A percentile compares a stretch with the other conserved stretches of the same genome.
phyloP scores from a whole-genome alignment of 2,888 invertebrate genomes.

The Ditula angustiorana region DNA sequence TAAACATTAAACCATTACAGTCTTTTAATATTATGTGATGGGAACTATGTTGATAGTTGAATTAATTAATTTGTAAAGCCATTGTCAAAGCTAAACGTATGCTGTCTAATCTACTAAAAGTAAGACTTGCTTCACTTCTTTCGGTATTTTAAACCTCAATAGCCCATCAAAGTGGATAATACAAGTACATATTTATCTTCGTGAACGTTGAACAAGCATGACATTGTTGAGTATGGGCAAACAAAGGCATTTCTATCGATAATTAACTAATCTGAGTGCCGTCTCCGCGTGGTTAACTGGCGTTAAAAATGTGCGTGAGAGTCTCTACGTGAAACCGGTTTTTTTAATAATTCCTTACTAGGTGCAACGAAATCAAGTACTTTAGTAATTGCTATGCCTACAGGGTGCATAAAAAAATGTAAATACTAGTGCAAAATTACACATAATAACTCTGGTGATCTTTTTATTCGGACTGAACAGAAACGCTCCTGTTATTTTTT shows the following conservation, averaged over 20 bases:
- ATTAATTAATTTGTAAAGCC: too few relatives aligned
- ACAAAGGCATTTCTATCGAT: constrained; percentile 24
- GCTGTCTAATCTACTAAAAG: background rate
- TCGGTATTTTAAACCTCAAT: background rate
- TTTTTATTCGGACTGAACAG: too few relatives aligned
- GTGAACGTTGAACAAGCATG: constrained; percentile 8
- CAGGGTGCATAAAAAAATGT: too few relatives aligned
- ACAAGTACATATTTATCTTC: constrained; percentile 23
- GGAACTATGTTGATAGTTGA: too few relatives aligned
- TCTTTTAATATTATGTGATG: background rate
- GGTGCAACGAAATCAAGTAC: background rate
- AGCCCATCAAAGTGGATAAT: constrained; percentile 16
- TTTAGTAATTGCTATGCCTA: too few relatives aligned
- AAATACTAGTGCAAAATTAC: too few relatives aligned
- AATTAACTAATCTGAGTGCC: constrained; percentile 19
- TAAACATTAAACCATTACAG: background rate
- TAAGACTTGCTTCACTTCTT: background rate
- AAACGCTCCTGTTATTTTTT: too few relatives aligned
- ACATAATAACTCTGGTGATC: too few relatives aligned
- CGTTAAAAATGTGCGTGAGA: constrained; percentile 47
- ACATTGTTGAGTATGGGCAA: constrained; percentile 19
- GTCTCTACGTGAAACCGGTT: constrained; percentile 21
- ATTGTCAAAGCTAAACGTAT: too few relatives aligned
- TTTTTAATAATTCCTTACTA: background rate
- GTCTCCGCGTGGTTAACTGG: background rate